Evolutionary conservation across 2,797 vertebrate species (phyloP), one percentile per base, ranked within the genome.

Genomic region (Onychomys torridus): DNA sequence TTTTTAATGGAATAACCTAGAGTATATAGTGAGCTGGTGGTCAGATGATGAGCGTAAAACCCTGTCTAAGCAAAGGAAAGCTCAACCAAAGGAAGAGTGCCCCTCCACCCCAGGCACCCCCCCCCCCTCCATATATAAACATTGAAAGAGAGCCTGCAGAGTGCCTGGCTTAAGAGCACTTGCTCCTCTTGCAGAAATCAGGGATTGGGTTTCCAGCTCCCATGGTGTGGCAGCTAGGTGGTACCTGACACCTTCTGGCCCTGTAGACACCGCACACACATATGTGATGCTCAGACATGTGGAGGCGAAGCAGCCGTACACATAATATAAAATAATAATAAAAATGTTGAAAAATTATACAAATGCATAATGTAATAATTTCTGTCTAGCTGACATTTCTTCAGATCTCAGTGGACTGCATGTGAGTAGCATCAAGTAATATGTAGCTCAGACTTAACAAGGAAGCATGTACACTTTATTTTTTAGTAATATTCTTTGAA

Each of bases 401-500:
- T 95, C 49, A 65, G 2, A 94, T 93, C 21, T 84, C 57, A 90
- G 25, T 88, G 69, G 83, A 57, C 10, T 79, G 37, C 3, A 25
- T 71, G 34, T 73, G 55, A 96, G 46, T 69, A 84, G 37, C 29
- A 57, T 49, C 7, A 79, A 49, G 40, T 49, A 92, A 69, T 82
- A 43, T 8, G 10, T 77, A 40, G 13, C 89, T 86, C n/a, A 61
- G 67, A 29, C 46, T 73, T 86, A 83, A 43, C 37, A 43, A 32
- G 46, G 52, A 91, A 17, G 0, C 2, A 27, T 57, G 25, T 3
- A 79, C 0, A 73, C 61, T 69, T 89, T 61, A 57, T 17, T 17
- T 55, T 40, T 83, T 63, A 34, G 87, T 96, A 84, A 7, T 90
- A 95, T 37, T 25, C 49, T 77, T 90, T 92, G 61, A 91, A 52